These are phyloP conservation scores for Dendrolimus houi DNA, from an alignment of 2,888 invertebrate genomes.

Conservation along the genomic window DNA sequence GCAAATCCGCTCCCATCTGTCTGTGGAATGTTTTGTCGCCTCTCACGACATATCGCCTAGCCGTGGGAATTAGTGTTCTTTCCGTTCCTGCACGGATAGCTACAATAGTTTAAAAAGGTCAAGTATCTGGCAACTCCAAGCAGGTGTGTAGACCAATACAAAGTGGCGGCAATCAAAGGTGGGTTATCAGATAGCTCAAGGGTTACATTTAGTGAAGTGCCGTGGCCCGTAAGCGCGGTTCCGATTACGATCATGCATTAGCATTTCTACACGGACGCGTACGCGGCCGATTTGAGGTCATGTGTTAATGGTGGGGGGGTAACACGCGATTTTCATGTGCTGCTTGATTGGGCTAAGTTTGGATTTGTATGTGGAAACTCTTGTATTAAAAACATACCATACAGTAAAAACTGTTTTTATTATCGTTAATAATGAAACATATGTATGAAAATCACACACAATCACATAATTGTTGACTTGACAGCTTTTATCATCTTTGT, in stretches of 20 bases:
- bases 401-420: no score
- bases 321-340: conserved; percentile 43
- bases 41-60: not conserved
- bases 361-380: not conserved
- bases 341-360: conserved; percentile 6
- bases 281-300: conserved; percentile 57
- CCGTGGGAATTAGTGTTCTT: not conserved
- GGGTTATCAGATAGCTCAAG: conserved; percentile 68
- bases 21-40: not conserved
- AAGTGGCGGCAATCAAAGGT: conserved; percentile 34
- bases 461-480: no score
- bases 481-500: no score
- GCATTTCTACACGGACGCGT: conserved; percentile 57
- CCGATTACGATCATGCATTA: conserved; percentile 64
- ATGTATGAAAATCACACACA: no score
- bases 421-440: no score
- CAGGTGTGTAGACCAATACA: not conserved
- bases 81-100: not conserved
- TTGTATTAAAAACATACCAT: no score
- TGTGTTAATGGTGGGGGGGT: conserved; percentile 44
- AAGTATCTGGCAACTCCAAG: not conserved
- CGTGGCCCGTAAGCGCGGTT: conserved; percentile 47
- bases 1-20: not conserved
- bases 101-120: no score
- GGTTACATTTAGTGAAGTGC: conserved; percentile 59